phyloP scores from a whole-genome alignment of 2,113 vertebrate species.

The Potamarius usumacintae region DNA sequence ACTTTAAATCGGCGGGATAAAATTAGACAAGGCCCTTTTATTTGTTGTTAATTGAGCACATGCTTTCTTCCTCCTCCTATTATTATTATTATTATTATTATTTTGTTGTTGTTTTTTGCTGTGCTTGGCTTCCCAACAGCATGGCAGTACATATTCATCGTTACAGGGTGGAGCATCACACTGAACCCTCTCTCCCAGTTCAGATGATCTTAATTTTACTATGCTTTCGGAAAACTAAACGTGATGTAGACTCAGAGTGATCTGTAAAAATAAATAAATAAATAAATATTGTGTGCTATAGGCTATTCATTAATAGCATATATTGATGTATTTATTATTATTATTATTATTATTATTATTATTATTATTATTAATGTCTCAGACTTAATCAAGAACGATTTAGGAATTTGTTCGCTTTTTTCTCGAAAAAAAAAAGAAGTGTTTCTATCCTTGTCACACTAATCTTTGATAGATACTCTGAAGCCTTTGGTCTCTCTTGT shows the following conservation, averaged over 20 bases:
- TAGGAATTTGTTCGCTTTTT: not conserved
- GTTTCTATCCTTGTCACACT: not conserved
- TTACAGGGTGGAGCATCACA: not conserved
- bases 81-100: not conserved
- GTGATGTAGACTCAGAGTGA: not conserved
- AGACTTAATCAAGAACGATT: not conserved
- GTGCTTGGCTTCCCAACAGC: not conserved
- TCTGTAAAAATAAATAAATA: not conserved
- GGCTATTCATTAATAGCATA: not conserved
- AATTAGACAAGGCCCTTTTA: not conserved
- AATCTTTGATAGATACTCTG: constrained; percentile 4
- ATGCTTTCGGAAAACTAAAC: not conserved
- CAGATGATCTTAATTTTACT: not conserved
- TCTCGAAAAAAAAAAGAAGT: not conserved
- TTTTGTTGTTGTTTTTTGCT: not conserved
- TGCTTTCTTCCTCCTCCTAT: not conserved
- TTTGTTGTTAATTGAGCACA: not conserved
- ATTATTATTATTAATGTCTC: not conserved
- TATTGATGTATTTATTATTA: not conserved
- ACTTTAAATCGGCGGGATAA: not conserved
- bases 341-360: no score
- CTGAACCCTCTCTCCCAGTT: not conserved
- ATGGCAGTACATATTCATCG: not conserved
- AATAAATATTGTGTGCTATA: not conserved
- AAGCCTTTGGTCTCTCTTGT: not conserved